Base-by-base conservation (phyloP, 2,797 vertebrate genomes). In the Lagodon rhomboides region DNA sequence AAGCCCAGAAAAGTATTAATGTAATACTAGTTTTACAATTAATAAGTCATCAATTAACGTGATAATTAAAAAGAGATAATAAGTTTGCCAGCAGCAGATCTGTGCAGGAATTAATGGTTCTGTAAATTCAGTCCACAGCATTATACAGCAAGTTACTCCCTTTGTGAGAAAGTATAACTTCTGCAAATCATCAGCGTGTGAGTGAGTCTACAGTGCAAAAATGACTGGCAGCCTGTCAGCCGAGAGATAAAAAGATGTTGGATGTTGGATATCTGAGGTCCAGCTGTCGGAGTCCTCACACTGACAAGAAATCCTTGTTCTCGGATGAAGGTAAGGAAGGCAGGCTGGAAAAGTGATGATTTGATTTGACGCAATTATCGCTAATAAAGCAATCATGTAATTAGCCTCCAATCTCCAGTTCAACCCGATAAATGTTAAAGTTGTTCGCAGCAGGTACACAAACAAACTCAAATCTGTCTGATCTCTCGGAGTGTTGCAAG, bases 321-420 rank as follows among this genome's bases (percentile, higher is more conserved):
- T 27, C 56, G 68, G 85, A 93, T 94, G 87, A 94, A 94, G 90
- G 87, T 9, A 10, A 49, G 43, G 30, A 51, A 65, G 63, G 72
- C 64, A 63, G 80, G 53, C 51, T 75, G 82, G 46, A 75, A 85
- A 92, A 87, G 68, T 62, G 51, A 83, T 73, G 71, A 73, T 89
- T 81, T 88, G 82, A 89, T 92, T 91, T 61, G 75, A 90, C 81
- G 71, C 67, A 84, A 94, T 94, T 86, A 89, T 88, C 75, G 84
- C 75, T 84, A 92, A 94, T 94, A 90, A 92, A 92, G 88, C 85
- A 73, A 93, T 95, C 84, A 93, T 73, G 85, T 81, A 85, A 93
- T 94, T 91, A 85, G 38, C 56, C 72, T 81, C 62, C 22, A 72
- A 60, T 66, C 59, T 44, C 61, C 77, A 71, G 84, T 83, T 92